Conservation (phyloP, 2,797 vertebrate genomes). For the Meriones psammophilus region DNA sequence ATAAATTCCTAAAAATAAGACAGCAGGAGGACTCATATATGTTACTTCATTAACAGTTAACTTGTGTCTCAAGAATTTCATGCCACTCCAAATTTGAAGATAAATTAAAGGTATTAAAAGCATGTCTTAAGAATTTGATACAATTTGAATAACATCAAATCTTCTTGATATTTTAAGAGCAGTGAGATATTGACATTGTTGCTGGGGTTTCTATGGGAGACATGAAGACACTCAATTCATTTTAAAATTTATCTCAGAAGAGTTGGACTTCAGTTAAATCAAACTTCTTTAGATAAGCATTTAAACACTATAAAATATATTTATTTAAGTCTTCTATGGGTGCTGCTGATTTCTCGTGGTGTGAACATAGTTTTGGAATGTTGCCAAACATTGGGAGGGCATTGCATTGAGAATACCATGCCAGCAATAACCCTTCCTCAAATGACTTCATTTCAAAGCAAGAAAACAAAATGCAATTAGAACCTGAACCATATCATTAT, state of each 20-base stretch:
- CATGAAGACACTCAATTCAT: neutral
- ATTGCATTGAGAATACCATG: neutral
- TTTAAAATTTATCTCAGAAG: conserved; percentile 41
- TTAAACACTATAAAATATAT: conserved; percentile 46
- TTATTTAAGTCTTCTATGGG: neutral
- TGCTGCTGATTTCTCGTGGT: conserved; percentile 59
- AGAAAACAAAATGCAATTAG: conserved; percentile 59
- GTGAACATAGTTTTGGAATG: conserved; percentile 23
- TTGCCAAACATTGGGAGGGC: conserved; percentile 46
- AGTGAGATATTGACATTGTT: neutral
- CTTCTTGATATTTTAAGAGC: conserved; percentile 34
- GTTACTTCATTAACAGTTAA: conserved; percentile 7
- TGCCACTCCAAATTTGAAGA: neutral
- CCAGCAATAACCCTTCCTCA: neutral
- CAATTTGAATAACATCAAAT: neutral
- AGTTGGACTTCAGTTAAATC: conserved; percentile 47
- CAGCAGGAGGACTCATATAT: neutral
- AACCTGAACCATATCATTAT: conserved; percentile 36
- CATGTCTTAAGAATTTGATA: conserved; percentile 50
- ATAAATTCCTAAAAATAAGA: conserved; percentile 53
- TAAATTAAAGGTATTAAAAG: conserved; percentile 50
- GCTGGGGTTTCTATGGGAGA: neutral
- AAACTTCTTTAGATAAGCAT: conserved; percentile 40
- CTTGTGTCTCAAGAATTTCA: conserved; percentile 51
- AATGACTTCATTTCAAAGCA: conserved; percentile 59